phyloP scores from a whole-genome alignment of 2,113 vertebrate genomes.

The Caranx melampygus region DNA sequence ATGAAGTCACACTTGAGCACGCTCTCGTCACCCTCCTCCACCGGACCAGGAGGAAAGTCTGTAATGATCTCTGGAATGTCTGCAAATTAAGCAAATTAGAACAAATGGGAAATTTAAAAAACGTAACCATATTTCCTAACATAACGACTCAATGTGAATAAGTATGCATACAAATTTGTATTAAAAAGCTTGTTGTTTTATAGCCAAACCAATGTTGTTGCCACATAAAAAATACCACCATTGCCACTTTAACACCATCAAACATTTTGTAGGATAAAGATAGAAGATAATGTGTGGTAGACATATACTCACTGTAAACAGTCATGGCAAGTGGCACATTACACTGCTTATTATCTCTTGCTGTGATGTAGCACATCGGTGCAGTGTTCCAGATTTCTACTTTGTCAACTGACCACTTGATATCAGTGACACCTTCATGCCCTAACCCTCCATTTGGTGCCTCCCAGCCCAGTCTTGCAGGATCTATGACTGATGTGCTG shows the following conservation, averaged over 20 bases:
- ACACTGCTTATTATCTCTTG: fast-evolving
- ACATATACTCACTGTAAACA: conserved; percentile 72
- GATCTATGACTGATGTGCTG: neutral
- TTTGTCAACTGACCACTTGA: conserved; percentile 21
- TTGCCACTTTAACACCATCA: neutral
- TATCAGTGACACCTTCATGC: fast-evolving
- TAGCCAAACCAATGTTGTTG: too few relatives aligned
- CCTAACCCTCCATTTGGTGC: fast-evolving
- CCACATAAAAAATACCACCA: too few relatives aligned
- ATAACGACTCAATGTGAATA: neutral
- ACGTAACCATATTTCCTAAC: neutral
- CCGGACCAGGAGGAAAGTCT: conserved; percentile 17
- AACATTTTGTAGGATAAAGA: neutral
- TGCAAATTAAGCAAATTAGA: conserved; percentile 25
- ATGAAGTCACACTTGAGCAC: conserved; percentile 62
- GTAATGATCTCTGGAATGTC: conserved; percentile 38
- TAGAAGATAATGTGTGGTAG: neutral
- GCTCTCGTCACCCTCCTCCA: conserved; percentile 41
- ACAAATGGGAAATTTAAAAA: neutral
- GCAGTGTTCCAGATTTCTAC: conserved; percentile 9
- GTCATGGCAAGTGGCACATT: neutral
- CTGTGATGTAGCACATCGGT: conserved; percentile 8
- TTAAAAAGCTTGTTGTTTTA: neutral
- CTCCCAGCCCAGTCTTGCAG: conserved; percentile 43
- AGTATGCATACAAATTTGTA: neutral